Conservation (phyloP, 2,797 vertebrate genomes). For the Zenarchopterus dispar region DNA sequence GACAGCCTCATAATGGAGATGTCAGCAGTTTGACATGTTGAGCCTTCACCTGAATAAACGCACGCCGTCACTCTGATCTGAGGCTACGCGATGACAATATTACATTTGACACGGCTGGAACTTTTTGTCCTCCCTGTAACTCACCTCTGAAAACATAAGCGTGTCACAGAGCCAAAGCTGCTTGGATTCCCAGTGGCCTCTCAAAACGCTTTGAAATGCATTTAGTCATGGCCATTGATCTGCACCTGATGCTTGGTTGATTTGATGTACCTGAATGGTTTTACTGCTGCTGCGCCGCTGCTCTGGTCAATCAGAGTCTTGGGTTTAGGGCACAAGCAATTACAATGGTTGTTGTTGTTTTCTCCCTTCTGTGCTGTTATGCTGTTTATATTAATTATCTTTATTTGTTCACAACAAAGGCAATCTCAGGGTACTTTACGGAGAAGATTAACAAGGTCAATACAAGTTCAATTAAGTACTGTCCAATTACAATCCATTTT, state of each 20-base stretch:
- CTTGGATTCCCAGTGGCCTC: conserved; percentile 6
- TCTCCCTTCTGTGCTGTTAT: not conserved
- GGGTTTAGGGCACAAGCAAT: not conserved
- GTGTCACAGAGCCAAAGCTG: not conserved
- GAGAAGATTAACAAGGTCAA: too few relatives aligned
- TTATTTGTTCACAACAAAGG: too few relatives aligned
- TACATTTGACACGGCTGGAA: not conserved
- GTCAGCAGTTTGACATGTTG: conserved; percentile 6
- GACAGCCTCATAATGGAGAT: conserved; percentile 1
- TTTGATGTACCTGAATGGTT: conserved; percentile 41
- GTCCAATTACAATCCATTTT: too few relatives aligned
- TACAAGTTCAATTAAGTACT: too few relatives aligned
- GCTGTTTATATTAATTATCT: too few relatives aligned
- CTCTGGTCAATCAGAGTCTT: conserved; percentile 15
- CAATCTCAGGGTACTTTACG: too few relatives aligned
- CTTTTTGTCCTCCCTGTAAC: not conserved
- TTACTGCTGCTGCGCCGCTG: conserved; percentile 30
- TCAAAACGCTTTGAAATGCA: conserved; percentile 20
- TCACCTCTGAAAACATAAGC: not conserved
- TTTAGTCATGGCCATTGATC: conserved; percentile 44
- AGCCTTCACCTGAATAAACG: conserved; percentile 9
- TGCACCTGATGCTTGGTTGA: conserved; percentile 43
- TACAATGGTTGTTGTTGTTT: not conserved
- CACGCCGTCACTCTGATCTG: not conserved
- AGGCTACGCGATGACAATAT: not conserved